These are phyloP conservation scores for Beroe ovata DNA, from an alignment of 37 sponge, comb jelly and placozoan genomes.

Conservation along the genomic window DNA sequence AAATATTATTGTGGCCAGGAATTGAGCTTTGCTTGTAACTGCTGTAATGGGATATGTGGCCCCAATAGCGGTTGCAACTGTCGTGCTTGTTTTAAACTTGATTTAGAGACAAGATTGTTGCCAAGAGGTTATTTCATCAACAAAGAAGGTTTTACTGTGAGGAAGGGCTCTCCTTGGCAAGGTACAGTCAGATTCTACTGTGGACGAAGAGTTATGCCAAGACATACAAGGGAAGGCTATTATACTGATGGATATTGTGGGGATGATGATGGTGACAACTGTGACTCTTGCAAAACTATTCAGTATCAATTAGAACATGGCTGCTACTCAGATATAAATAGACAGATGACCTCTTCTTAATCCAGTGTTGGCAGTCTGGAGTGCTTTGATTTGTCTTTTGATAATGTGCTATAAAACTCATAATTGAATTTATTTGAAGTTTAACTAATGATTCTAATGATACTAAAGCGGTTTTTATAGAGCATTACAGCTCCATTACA, in stretches of 20 bases:
- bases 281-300: slow-evolving; percentile 18
- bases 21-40: neutral
- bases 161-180: slow-evolving; percentile 1
- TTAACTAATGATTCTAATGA: too few species aligned
- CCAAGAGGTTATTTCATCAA: slow-evolving; percentile 18
- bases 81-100: slow-evolving; percentile 9
- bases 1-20: neutral
- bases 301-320: slow-evolving; percentile 1
- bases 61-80: slow-evolving; percentile 56
- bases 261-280: slow-evolving; percentile 23
- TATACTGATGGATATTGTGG: slow-evolving; percentile 52
- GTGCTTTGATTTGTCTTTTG: too few species aligned
- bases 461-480: too few species aligned
- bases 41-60: slow-evolving; percentile 35
- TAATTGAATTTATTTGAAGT: too few species aligned
- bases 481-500: too few species aligned
- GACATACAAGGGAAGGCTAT: neutral
- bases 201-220: slow-evolving; percentile 35
- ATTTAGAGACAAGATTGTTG: neutral
- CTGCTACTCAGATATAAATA: too few species aligned
- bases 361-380: too few species aligned
- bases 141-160: neutral
- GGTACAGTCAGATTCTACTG: slow-evolving; percentile 7
- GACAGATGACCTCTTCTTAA: too few species aligned
- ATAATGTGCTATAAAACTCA: too few species aligned